Percentiles rank a stretch among this genome's conserved stretches.
Evolutionary conservation across 2,797 vertebrate species (phyloP).

Genomic region (Propithecus perrieri): DNA sequence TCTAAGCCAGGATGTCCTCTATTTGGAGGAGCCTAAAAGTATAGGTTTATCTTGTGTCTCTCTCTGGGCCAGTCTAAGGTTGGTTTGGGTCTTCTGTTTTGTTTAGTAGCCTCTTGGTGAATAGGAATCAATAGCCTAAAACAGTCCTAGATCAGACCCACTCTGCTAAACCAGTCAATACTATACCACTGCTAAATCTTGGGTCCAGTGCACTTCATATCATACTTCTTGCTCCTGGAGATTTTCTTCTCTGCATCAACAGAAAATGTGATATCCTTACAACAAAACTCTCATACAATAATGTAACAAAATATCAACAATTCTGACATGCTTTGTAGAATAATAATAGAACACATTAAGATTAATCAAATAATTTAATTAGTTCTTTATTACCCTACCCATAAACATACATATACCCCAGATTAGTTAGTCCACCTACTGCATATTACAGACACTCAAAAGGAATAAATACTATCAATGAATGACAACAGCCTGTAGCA

Average conservation of each 20-base stretch:
- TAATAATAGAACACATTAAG: neutral
- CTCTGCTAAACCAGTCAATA: neutral
- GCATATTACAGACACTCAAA: neutral
- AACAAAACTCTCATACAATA: slow-evolving; percentile 26
- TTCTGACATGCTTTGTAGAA: slow-evolving; percentile 7
- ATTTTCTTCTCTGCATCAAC: neutral
- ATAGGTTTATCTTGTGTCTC: neutral
- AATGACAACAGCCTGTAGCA: neutral
- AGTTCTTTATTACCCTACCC: neutral
- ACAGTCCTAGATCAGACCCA: neutral
- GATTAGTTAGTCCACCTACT: neutral
- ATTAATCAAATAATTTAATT: neutral
- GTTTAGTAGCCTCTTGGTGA: neutral
- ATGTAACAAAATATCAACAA: neutral
- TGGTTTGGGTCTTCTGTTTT: neutral
- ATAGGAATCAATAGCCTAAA: neutral
- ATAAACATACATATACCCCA: neutral
- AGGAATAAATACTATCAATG: neutral
- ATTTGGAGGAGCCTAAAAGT: neutral
- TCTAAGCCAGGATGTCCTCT: neutral
- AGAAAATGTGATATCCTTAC: neutral
- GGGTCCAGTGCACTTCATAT: neutral
- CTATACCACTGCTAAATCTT: neutral
- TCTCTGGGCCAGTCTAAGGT: neutral
- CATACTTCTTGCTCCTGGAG: neutral